These are phyloP conservation scores for Falco cherrug DNA, from an alignment of 2,797 vertebrate species.

Conservation along the genomic window DNA sequence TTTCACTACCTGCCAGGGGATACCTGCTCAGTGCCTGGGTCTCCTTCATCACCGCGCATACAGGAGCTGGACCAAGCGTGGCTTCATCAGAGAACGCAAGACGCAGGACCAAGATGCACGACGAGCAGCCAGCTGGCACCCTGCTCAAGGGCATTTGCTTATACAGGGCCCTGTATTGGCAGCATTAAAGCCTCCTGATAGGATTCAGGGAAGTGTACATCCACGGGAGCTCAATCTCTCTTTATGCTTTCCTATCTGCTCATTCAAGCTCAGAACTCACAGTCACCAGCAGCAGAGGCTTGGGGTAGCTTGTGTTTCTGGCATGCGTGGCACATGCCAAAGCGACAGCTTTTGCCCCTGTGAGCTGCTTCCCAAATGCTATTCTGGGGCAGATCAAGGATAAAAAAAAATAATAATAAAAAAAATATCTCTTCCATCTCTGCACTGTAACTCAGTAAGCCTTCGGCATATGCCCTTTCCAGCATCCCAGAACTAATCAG, in stretches of 20 bases:
- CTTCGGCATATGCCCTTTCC: not conserved
- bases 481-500: constrained; percentile 13
- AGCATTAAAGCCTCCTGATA: not conserved
- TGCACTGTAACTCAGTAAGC: not conserved
- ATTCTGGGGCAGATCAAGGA: not conserved
- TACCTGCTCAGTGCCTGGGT: fast-evolving
- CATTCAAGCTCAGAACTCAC: not conserved
- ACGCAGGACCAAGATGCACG: fast-evolving
- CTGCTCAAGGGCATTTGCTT: not conserved
- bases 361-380: not conserved
- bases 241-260: not conserved
- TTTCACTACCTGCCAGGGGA: fast-evolving
- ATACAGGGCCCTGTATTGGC: not conserved
- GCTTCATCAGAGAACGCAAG: not conserved
- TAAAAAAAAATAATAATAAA: not conserved
- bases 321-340: fast-evolving
- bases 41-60: fast-evolving
- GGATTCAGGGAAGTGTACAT: not conserved
- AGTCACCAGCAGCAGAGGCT: fast-evolving
- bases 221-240: not conserved
- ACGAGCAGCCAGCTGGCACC: fast-evolving
- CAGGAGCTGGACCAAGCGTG: fast-evolving
- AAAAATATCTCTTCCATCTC: not conserved
- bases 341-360: not conserved
- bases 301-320: not conserved